These are phyloP conservation scores for Pipistrellus nathusii DNA, from an alignment of 2,797 vertebrate species.

Conservation along the genomic window DNA sequence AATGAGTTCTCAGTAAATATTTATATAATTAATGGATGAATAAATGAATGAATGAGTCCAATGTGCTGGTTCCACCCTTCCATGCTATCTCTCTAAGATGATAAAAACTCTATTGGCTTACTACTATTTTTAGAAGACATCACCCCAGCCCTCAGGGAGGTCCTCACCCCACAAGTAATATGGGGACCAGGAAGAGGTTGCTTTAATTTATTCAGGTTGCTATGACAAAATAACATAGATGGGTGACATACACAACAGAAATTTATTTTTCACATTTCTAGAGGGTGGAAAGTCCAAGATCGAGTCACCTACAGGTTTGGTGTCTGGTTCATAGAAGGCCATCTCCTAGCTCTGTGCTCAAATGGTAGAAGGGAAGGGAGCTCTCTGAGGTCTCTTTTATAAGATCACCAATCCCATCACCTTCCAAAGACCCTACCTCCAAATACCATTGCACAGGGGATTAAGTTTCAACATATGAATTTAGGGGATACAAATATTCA, in stretches of 20 bases:
- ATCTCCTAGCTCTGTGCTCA: not conserved
- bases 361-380: not conserved
- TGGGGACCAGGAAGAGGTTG: not conserved
- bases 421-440: not conserved
- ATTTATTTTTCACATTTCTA: not conserved
- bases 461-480: not conserved
- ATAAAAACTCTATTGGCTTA: constrained; percentile 10
- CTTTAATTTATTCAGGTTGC: not conserved
- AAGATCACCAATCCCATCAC: not conserved
- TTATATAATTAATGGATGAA: not conserved
- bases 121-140: not conserved
- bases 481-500: not conserved
- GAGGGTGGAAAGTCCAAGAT: not conserved
- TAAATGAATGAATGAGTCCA: not conserved
- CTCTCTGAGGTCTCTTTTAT: not conserved
- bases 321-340: not conserved
- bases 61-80: not conserved
- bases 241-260: not conserved
- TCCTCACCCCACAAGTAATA: not conserved
- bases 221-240: not conserved
- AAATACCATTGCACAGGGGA: not conserved
- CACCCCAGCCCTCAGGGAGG: not conserved
- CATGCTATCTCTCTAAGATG: not conserved
- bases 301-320: not conserved
- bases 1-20: not conserved